These are phyloP conservation scores for Hemistola chrysoprasaria DNA, from an alignment of 2,888 invertebrate species.

Conservation along the genomic window DNA sequence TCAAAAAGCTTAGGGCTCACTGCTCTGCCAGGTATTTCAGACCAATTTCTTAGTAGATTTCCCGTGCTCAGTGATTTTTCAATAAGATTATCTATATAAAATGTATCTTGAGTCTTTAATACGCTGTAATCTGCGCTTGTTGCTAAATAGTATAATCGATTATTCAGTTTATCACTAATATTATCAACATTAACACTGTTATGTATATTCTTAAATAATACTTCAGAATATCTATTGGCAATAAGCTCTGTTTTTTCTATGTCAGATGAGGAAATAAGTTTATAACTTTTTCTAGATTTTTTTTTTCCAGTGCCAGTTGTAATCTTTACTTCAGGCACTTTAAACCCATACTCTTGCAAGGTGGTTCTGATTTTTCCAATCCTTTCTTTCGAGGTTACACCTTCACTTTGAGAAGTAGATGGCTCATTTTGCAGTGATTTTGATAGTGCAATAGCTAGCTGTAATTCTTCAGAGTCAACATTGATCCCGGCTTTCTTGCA, in stretches of 20 bases:
- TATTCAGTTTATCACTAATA: conserved; percentile 7
- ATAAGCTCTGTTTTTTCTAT: conserved; percentile 58
- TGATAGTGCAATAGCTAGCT: conserved; percentile 86
- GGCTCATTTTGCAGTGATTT: conserved; percentile 67
- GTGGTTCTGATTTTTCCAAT: conserved; percentile 70
- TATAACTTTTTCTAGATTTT: conserved; percentile 49
- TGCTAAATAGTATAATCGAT: conserved; percentile 44
- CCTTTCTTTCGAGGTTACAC: conserved; percentile 47
- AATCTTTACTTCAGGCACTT: conserved; percentile 57
- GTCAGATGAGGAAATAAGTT: conserved; percentile 49
- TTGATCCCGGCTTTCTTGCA: conserved; percentile 72
- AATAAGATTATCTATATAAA: conserved; percentile 73
- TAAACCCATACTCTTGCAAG: conserved; percentile 84
- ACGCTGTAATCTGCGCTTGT: conserved; percentile 50
- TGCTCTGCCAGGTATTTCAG: conserved; percentile 84
- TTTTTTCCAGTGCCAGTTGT: conserved; percentile 33
- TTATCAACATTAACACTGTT: conserved; percentile 17
- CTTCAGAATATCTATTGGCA: conserved; percentile 55
- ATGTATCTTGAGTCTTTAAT: conserved; percentile 53
- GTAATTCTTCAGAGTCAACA: conserved; percentile 84
- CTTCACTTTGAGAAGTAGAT: conserved; percentile 16
- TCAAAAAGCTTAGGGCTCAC: conserved; percentile 65
- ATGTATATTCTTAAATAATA: conserved; percentile 47
- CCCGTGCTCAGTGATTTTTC: conserved; percentile 63
- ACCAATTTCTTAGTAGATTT: conserved; percentile 83